Evolutionary conservation across 2,888 invertebrate genomes (phyloP), one percentile per base, ranked within the genome.

Genomic region (Noctuana brunneofusca): DNA sequence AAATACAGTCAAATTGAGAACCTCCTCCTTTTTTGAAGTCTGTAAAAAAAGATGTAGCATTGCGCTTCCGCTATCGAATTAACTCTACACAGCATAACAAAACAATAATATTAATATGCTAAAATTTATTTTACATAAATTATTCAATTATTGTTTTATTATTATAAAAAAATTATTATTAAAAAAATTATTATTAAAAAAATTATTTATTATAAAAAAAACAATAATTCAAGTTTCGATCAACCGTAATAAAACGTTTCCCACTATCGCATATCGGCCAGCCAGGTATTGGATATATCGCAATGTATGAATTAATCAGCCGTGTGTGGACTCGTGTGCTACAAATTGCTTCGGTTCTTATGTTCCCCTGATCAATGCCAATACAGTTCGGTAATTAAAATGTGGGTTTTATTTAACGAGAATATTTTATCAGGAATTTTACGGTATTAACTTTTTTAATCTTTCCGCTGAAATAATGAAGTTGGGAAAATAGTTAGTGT

Each of bases 291-390:
- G 27, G 27, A 46, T 18, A 18, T 49, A 16, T 16, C 18, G 24
- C 12, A 48, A 4, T 20, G 46, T 22, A 41, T 14, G 20, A 41
- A 43, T 43, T 14, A 43, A 27, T 14, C 53, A 46, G 50, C 24
- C 63, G 46, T 58, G 49, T 30, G 20, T 20, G 18, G 35, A 22
- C 14, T 43, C 48, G 24, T 67, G 69, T 69, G 68, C 58, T 59
- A 59, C 66, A 66, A 69, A 72, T 72, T 70, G 68, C 68, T 69
- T 69, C 66, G 67, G 70, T 69, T 70, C 66, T 65, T 65, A 41
- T 55, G 64, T 63, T 59, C 56, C 14, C 60, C 41, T 27, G 68
- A 66, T 66, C 66, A 63, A 35, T 65, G 56, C 48, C 65, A 65
- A 58, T 53, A 52, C 24, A 8, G 41, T 14, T 9, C 32, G 35